phyloP scores from a whole-genome alignment of 2,113 vertebrate species.

The Isichthys henryi region DNA sequence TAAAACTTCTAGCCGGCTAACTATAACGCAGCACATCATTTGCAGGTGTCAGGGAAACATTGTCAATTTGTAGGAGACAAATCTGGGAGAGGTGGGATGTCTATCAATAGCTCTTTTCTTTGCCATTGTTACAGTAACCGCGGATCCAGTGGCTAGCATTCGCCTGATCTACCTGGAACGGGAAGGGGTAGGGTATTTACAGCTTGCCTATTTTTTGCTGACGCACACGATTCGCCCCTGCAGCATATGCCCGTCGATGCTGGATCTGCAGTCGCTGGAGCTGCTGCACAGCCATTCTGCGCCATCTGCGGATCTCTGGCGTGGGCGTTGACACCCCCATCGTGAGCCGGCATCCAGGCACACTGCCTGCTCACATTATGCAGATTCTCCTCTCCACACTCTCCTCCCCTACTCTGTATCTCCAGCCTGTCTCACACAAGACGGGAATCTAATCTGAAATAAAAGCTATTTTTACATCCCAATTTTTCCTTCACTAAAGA shows the following conservation, averaged over 20 bases:
- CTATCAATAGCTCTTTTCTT: not conserved
- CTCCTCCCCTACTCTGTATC: not conserved
- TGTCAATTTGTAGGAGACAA: not conserved
- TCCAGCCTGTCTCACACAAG: not conserved
- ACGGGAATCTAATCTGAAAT: not conserved
- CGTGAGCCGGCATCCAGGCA: not conserved
- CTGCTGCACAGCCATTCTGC: not conserved
- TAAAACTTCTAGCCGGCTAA: not conserved
- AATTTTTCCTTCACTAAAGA: not conserved
- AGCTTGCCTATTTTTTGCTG: not conserved
- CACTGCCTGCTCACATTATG: not conserved
- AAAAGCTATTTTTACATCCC: not conserved
- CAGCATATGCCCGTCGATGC: not conserved
- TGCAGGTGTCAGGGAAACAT: not conserved
- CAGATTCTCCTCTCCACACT: not conserved
- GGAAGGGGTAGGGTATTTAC: not conserved
- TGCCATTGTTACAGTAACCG: not conserved
- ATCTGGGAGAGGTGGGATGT: not conserved
- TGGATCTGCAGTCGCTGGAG: not conserved
- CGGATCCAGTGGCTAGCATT: not conserved
- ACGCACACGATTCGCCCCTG: not conserved
- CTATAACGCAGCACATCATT: not conserved
- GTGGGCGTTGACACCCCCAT: not conserved
- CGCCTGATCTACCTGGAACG: not conserved
- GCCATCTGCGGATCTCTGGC: not conserved